Evolutionary conservation across 2,797 vertebrate genomes (phyloP).

Genomic region (Ambastaia sidthimunki): DNA sequence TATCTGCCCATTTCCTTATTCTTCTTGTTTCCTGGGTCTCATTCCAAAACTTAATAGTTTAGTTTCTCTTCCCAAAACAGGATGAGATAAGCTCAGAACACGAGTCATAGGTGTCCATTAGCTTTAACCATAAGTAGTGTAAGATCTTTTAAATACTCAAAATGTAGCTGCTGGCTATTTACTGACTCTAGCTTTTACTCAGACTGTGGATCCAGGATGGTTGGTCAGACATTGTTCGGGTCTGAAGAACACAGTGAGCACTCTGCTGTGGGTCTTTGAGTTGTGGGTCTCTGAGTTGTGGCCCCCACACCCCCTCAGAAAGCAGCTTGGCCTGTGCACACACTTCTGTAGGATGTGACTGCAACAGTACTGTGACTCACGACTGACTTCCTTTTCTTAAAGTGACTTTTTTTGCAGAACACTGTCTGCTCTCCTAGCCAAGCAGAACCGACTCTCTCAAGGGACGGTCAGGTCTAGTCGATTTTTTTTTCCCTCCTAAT

Average conservation of each 20-base stretch:
- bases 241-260: neutral
- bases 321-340: neutral
- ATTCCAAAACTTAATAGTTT: neutral
- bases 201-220: conserved; percentile 11
- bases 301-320: neutral
- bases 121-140: neutral
- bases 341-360: conserved; percentile 11
- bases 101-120: neutral
- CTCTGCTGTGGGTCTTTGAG: no score
- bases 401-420: neutral
- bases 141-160: neutral
- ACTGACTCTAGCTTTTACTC: conserved; percentile 16
- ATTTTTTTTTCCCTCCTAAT: neutral
- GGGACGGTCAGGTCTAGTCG: conserved; percentile 2
- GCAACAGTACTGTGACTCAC: neutral
- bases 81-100: neutral
- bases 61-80: conserved; percentile 3
- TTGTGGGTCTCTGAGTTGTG: conserved; percentile 15
- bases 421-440: conserved; percentile 30
- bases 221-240: conserved; percentile 1
- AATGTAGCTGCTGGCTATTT: neutral
- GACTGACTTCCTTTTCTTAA: conserved; percentile 47
- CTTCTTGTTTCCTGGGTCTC: neutral
- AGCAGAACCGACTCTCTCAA: conserved; percentile 27
- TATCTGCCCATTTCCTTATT: neutral